Base-by-base conservation (phyloP, 2,113 vertebrate species). In the Limnothrissa miodon region DNA sequence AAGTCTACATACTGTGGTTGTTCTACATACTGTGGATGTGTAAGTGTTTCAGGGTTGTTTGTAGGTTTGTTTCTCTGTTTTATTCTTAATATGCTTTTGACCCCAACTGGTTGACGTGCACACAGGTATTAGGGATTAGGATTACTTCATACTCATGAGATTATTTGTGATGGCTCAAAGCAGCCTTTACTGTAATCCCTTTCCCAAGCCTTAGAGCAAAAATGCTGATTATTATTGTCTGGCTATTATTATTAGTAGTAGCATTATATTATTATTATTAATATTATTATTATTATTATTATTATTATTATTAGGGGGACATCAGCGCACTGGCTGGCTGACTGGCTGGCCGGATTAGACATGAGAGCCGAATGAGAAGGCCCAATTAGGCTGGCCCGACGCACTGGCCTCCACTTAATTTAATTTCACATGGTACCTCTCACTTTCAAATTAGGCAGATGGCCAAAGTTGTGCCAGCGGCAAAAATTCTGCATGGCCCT, bases 381-480 rank as follows among this genome's bases (percentile, higher is more conserved):
- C 62, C 78, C 84, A 82, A 88, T 86, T 86, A 84, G 82, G 82
- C 84, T 84, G 82, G 80, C 45, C 53, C 48, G 82, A 86, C 82
- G 84, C 83, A 80, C 85, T 81, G 83, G 83, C 83, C 84, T 84
- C 78, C 56, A 39, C 86, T 85, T 88, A 87, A 85, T 91, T 87
- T 84, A 89, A 90, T 90, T 92, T 89, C 84, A 86, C 85, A 87
- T 83, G 87, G 87, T 85, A 87, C 83, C 53, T 53, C 87, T 89
- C 87, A 59, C 83, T 83, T 82, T 88, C 80, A 87, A 80, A 89
- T 89, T 87, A 85, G 87, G 90, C 88, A 92, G 85, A 90, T 87
- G 88, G 87, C 82, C 90, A 85, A 80, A 80, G 59, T 79, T 46
- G 44, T 9, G 84, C 86, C 84, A 44, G 84, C 83, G 85, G 86